Base-by-base conservation (phyloP, 2,113 vertebrate species). In the Rhynchomys soricoides region DNA sequence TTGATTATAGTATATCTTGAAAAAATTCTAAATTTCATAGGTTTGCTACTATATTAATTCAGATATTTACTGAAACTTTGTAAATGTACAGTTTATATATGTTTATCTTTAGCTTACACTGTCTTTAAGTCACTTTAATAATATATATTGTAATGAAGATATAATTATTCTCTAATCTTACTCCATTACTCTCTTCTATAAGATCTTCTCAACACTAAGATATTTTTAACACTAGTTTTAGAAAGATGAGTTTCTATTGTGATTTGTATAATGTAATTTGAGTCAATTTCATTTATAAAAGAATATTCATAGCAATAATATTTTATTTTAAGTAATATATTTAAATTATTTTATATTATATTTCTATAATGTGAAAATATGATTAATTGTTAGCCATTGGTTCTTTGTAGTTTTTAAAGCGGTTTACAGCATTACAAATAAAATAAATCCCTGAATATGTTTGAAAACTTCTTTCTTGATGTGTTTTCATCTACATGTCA, bases 251-350 rank as follows among this genome's bases (percentile, higher is more conserved):
- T 66, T 79, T 78, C 50, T 77, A 40, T 66, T 77, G 59, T 62
- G 11, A 50, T 86, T 93, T 95, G 7, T 71, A n/a, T 68, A 50
- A 92, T 94, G 0, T 90, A 66, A 81, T 95, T 89, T 94, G 92
- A 10, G 40, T 93, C 11, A 71, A 94, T 89, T 95, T 52, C 3
- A 66, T 50, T 90, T 81, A 86, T 10, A 83, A 94, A 71, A 73
- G 34, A 11, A 40, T 82, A 77, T 11, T 92, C 22, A 81, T 79
- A 86, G 0, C 68, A 34, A 64, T 81, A 90, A 82, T 62, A 83
- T 83, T 92, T 29, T 13, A 91, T 74, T 78, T 95, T 1, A 92
- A 48, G n/a, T 86, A 75, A 55, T 89, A 26, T 1, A 50, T 93
- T 95, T 48, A 86, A 79, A 59, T 57, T 55, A 74, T 62, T 62